Base-by-base conservation (phyloP, 1,140 invertebrate species). In the Euwallacea fornicatus region DNA sequence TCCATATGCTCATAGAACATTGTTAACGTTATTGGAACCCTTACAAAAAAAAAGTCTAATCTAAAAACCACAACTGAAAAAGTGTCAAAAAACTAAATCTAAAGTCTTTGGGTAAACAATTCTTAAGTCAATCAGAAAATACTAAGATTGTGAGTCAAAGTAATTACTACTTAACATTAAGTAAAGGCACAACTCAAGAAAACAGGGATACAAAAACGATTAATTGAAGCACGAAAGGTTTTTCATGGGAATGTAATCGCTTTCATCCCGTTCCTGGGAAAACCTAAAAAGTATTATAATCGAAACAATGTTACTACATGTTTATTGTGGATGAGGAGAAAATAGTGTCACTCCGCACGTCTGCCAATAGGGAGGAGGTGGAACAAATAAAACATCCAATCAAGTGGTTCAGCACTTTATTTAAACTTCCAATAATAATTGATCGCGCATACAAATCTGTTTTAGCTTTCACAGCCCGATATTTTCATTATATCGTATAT, bases 241-340 rank as follows among this genome's bases (percentile, higher is more conserved):
- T 77, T 81, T 81, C 79, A 81, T 80, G n/a, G 79, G 79, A 56
- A 81, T 81, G 71, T 81, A 81, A 73, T 80, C 78, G 64, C 74
- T 75, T 71, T 81, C 79, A 59, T 67, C 72, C 74, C 77, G 76
- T n/a, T 66, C 77, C 70, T 80, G 72, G 11, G 79, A 69, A 77
- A 81, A 81, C 79, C 79, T 81, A 75, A 65, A 79, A 78, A 61
- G n/a, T 33, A 33, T 58, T 42, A 61, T 42, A 11, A 43, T 61
- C 11, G 8, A 15, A 43, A 61, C 21, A 61, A 41, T 41, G 7
- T n/a, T n/a, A n/a, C n/a, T n/a, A 54, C 43, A 42, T 58, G 41
- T 61, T 53, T 69, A 62, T 8, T 42, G 53, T 47, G 11, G 47
- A 10, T 3, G 8, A 56, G 11, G 8, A 15, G 9, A 2, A 56